These are phyloP conservation scores for Struthidea cinerea DNA, from an alignment of 2,113 vertebrate species.

Conservation along the genomic window DNA sequence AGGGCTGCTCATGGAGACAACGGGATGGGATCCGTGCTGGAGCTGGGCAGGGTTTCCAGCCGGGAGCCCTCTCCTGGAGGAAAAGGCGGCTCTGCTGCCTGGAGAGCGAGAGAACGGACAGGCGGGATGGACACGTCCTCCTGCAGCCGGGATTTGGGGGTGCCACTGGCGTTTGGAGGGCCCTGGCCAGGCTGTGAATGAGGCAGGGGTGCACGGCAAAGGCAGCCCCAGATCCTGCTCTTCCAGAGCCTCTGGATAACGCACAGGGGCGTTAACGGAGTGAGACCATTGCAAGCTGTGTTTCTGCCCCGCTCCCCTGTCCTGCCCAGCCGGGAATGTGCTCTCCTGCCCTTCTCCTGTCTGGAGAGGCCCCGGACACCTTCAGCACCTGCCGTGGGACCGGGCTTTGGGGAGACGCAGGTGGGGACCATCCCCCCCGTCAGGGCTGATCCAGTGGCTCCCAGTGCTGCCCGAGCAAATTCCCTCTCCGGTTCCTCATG, in stretches of 20 bases:
- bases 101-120: background rate
- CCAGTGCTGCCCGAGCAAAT: accelerated
- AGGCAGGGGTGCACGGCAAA: background rate
- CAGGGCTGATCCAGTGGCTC: background rate
- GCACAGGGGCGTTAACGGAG: background rate
- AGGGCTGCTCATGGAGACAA: background rate
- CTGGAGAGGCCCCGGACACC: background rate
- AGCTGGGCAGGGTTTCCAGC: background rate
- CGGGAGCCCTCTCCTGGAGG: conserved; percentile 65
- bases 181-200: background rate
- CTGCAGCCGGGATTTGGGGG: background rate
- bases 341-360: background rate
- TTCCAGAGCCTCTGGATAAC: background rate
- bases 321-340: accelerated
- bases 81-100: background rate
- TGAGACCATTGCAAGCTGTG: accelerated
- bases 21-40: background rate
- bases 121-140: background rate
- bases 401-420: background rate
- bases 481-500: background rate
- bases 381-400: background rate
- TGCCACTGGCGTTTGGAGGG: background rate
- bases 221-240: background rate
- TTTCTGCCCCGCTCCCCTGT: background rate
- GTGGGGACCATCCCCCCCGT: background rate